Conservation (phyloP, 2,888 invertebrate species). For the Azorinus chamasolen region DNA sequence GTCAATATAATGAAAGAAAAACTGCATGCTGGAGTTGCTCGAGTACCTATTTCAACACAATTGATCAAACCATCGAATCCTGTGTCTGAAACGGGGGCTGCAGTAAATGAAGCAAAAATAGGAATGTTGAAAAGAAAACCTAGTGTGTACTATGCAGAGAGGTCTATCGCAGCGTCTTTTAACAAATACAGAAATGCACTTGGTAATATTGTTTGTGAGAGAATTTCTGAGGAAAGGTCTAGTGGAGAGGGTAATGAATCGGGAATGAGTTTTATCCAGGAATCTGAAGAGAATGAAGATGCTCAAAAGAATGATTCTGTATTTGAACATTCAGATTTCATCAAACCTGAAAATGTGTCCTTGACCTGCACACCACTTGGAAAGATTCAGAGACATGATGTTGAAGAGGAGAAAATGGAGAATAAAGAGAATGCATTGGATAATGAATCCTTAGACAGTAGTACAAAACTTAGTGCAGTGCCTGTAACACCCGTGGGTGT, state of each 20-base stretch:
- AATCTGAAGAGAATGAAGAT: no score
- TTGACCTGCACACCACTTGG: slow-evolving; percentile 63
- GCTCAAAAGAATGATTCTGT: no score
- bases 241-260: no score
- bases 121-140: slow-evolving; percentile 66
- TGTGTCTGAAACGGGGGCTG: slow-evolving; percentile 20
- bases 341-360: no score
- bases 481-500: slow-evolving; percentile 60
- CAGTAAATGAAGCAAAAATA: slow-evolving; percentile 3
- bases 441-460: neutral
- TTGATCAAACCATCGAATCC: slow-evolving; percentile 72
- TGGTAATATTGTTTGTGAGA: no score
- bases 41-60: slow-evolving; percentile 77
- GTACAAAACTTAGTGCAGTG: slow-evolving; percentile 57
- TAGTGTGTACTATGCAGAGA: slow-evolving; percentile 70
- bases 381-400: slow-evolving; percentile 41
- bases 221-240: no score
- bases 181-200: slow-evolving; percentile 15
- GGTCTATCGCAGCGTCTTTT: neutral
- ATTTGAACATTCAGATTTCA: no score
- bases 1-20: slow-evolving; percentile 53
- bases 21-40: slow-evolving; percentile 62
- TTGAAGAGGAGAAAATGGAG: slow-evolving; percentile 23
- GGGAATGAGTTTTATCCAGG: no score
- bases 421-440: slow-evolving; percentile 43